Evolutionary conservation across 1,140 invertebrate species (phyloP).

Genomic region (Rhyzopertha dominica): DNA sequence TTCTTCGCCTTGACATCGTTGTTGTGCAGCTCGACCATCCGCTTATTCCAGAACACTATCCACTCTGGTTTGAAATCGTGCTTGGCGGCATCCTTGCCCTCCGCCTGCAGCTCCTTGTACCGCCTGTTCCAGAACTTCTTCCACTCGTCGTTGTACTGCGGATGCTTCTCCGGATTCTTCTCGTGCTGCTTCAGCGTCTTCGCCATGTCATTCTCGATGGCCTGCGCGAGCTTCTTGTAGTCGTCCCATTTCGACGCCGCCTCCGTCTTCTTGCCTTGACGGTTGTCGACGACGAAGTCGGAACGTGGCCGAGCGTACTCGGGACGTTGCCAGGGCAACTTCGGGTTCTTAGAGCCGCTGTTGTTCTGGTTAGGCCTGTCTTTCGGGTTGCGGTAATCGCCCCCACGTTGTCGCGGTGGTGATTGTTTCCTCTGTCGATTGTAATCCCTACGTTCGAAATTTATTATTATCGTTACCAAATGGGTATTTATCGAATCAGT

Average conservation of each 20-base stretch:
- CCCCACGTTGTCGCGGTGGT: no score
- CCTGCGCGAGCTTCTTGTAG: slow-evolving; percentile 41
- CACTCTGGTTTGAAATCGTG: slow-evolving; percentile 84
- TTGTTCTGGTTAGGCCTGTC: no score
- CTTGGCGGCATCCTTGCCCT: slow-evolving; percentile 68
- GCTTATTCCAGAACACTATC: slow-evolving; percentile 75
- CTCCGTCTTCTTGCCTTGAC: slow-evolving; percentile 21
- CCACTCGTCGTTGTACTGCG: slow-evolving; percentile 79
- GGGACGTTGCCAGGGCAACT: slow-evolving; percentile 32
- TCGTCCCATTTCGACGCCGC: slow-evolving; percentile 40
- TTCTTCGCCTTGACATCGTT: slow-evolving; percentile 57
- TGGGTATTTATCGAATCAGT: no score
- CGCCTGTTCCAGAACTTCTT: slow-evolving; percentile 60
- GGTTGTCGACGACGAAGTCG: slow-evolving; percentile 12
- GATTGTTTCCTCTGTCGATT: no score
- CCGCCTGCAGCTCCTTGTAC: slow-evolving; percentile 72
- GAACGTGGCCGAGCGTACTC: slow-evolving; percentile 20
- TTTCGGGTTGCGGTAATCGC: no score
- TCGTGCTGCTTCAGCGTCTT: slow-evolving; percentile 66
- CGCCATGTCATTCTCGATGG: slow-evolving; percentile 50
- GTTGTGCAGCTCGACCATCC: slow-evolving; percentile 70
- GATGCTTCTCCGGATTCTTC: slow-evolving; percentile 80
- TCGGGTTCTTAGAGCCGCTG: slow-evolving; percentile 12
- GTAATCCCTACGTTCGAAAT: no score
- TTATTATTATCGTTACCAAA: no score